A percentile compares a stretch with the other conserved stretches of the same genome.
Evolutionary conservation across 64 coral and sea anemone species (phyloP).

Genomic region (Pocillopora damicornis): DNA sequence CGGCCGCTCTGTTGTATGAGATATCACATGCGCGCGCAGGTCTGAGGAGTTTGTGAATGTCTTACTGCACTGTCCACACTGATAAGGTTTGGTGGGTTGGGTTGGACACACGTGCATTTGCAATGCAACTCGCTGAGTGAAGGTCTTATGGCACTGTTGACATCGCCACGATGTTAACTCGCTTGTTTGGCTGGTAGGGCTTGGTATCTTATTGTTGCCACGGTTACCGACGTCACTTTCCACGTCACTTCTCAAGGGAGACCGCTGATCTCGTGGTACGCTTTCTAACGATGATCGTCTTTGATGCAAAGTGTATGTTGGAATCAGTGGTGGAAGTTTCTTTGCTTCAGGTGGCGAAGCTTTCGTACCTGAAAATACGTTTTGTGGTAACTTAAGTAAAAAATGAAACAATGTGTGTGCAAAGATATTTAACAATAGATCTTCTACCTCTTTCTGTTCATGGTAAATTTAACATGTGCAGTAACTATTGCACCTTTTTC

Average conservation of each 20-base stretch:
- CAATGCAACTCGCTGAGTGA: constrained; percentile 46
- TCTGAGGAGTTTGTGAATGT: constrained; percentile 58
- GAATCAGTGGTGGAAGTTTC: constrained; percentile 10
- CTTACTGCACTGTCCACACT: constrained; percentile 54
- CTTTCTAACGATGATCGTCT: constrained; percentile 1
- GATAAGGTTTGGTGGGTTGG: constrained; percentile 48
- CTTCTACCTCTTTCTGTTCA: no score
- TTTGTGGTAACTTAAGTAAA: background rate
- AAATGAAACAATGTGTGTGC: background rate
- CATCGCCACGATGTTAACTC: constrained; percentile 55
- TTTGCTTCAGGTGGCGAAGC: background rate
- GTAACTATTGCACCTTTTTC: no score
- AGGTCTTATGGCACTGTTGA: constrained; percentile 50
- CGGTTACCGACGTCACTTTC: background rate
- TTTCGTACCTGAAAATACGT: background rate
- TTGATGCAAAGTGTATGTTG: background rate
- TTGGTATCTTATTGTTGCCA: background rate
- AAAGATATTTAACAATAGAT: background rate
- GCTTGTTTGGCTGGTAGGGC: background rate
- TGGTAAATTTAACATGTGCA: no score
- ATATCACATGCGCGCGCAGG: constrained; percentile 40
- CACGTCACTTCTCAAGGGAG: background rate
- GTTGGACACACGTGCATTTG: constrained; percentile 55
- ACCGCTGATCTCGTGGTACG: background rate
- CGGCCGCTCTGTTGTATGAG: constrained; percentile 53